phyloP scores from a whole-genome alignment of 2,888 invertebrate species.

The Zaprionus obscuricornis region DNA sequence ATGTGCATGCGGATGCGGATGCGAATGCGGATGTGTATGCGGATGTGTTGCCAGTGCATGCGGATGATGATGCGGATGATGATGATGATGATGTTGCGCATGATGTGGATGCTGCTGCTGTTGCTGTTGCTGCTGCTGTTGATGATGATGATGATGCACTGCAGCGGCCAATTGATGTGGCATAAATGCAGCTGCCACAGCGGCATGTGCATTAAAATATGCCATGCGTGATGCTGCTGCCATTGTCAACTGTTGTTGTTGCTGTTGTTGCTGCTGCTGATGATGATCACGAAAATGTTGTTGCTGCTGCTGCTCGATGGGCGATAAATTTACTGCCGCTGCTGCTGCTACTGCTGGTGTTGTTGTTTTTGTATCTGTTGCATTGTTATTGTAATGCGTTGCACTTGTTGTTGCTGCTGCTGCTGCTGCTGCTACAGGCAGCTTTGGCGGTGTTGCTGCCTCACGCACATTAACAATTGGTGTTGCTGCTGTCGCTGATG shows the following conservation, averaged over 20 bases:
- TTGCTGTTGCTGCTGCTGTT: conserved; percentile 35
- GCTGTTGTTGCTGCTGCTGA: conserved; percentile 65
- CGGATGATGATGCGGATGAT: conserved; percentile 37
- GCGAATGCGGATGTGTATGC: conserved; percentile 23
- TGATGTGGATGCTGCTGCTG: conserved; percentile 34
- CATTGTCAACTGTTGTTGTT: conserved; percentile 83
- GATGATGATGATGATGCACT: conserved; percentile 65
- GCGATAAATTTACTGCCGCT: conserved; percentile 13
- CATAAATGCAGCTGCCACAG: conserved; percentile 94
- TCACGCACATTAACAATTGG: too few relatives aligned
- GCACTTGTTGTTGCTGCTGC: conserved; percentile 11
- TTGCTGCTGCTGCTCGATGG: conserved; percentile 26
- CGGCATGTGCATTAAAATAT: conserved; percentile 95
- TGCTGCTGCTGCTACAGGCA: not conserved
- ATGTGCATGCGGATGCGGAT: conserved; percentile 23
- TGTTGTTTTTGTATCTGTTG: conserved; percentile 13
- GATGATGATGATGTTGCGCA: conserved; percentile 35
- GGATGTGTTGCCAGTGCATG: too few relatives aligned
- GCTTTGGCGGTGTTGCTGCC: not conserved
- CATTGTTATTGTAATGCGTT: not conserved
- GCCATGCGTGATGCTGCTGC: conserved; percentile 90
- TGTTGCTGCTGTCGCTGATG: conserved; percentile 15
- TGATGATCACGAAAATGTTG: conserved; percentile 57
- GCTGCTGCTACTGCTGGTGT: conserved; percentile 35
- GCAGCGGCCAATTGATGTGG: conserved; percentile 87